These are phyloP conservation scores for Phalacrocorax carbo DNA, from an alignment of 2,113 vertebrate species.

Conservation along the genomic window DNA sequence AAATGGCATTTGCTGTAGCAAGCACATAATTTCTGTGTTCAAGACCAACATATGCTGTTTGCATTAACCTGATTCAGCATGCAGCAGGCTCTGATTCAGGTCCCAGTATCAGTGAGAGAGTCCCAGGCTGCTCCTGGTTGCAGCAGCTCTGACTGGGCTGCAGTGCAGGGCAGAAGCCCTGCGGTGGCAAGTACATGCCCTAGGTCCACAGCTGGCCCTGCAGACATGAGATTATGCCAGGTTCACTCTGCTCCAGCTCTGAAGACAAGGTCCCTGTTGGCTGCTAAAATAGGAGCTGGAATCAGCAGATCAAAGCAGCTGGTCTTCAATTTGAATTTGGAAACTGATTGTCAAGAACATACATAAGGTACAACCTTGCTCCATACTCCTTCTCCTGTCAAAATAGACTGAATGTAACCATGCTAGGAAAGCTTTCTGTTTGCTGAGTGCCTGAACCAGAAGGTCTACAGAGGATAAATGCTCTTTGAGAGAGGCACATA, in stretches of 20 bases:
- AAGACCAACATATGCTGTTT: background rate
- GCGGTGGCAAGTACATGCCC: background rate
- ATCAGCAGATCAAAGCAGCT: background rate
- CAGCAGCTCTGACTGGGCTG: background rate
- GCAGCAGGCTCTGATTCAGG: background rate
- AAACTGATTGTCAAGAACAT: background rate
- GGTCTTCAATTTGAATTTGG: background rate
- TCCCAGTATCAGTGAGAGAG: background rate
- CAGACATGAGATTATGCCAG: background rate
- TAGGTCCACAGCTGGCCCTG: background rate
- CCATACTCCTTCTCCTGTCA: background rate
- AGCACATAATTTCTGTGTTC: background rate
- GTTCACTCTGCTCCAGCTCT: background rate
- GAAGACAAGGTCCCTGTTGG: background rate
- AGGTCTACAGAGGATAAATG: background rate
- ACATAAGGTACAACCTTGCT: rapidly evolving
- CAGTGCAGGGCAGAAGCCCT: background rate
- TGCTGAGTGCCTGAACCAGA: background rate
- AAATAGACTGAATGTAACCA: background rate
- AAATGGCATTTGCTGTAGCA: background rate
- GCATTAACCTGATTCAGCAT: background rate
- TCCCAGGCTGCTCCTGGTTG: background rate
- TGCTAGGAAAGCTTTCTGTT: background rate
- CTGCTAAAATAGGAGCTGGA: background rate
- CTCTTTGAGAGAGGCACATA: background rate